phyloP scores from a whole-genome alignment of 2,888 invertebrate genomes.

The Rotaria magnacalcarata region DNA sequence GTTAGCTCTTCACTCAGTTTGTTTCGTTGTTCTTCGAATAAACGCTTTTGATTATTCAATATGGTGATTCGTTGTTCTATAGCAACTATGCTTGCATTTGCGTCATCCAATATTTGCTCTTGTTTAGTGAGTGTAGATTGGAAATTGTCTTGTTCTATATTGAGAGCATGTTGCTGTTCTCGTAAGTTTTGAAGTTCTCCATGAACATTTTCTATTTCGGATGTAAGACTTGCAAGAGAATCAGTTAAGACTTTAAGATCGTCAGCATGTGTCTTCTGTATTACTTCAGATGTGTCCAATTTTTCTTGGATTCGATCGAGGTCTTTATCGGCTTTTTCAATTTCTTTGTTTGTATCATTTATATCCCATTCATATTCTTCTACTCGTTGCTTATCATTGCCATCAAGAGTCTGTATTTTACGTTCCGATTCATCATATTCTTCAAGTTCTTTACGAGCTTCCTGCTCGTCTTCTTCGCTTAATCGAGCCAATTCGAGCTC shows the following conservation, averaged over 20 bases:
- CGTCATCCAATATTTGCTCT: background rate
- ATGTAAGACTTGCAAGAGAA: background rate
- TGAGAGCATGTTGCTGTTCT: background rate
- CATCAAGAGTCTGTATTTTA: background rate
- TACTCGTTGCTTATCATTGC: background rate
- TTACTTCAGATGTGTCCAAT: background rate
- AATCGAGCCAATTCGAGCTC: background rate
- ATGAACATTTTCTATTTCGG: background rate
- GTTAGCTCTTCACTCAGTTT: background rate
- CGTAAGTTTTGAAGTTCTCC: background rate
- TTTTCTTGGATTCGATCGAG: background rate
- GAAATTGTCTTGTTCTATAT: background rate
- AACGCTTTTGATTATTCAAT: background rate
- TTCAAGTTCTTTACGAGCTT: background rate
- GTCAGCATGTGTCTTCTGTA: background rate
- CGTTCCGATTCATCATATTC: background rate
- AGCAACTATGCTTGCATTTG: background rate
- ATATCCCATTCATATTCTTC: background rate
- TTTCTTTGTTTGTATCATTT: background rate
- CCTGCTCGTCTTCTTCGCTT: background rate
- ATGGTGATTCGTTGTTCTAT: background rate
- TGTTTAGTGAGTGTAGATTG: background rate
- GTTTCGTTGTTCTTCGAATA: slow-evolving; percentile 1
- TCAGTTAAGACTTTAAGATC: background rate
- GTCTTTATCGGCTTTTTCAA: background rate